phyloP scores from a whole-genome alignment of 1,140 invertebrate species.

The Drosophila dunni region DNA sequence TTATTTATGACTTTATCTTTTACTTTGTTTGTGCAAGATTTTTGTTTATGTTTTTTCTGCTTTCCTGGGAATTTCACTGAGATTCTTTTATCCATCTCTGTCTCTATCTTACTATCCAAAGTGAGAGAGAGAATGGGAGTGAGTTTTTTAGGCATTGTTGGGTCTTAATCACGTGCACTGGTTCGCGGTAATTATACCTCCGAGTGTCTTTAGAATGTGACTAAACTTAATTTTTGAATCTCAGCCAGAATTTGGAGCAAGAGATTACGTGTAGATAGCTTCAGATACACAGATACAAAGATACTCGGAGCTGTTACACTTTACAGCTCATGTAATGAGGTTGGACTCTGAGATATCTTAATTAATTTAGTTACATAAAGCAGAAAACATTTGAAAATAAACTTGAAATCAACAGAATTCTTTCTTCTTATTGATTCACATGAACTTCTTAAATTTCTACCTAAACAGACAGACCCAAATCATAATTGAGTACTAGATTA shows the following conservation, averaged over 20 bases:
- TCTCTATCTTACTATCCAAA: slow-evolving; percentile 7
- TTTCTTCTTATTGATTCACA: no score
- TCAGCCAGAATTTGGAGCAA: slow-evolving; percentile 7
- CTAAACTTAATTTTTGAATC: slow-evolving; percentile 69
- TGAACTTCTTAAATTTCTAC: no score
- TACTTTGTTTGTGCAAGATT: slow-evolving; percentile 72
- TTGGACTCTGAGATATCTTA: slow-evolving; percentile 2
- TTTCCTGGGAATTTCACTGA: slow-evolving; percentile 77
- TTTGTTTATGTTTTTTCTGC: slow-evolving; percentile 73
- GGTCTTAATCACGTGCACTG: slow-evolving; percentile 76
- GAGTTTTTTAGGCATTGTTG: slow-evolving; percentile 31
- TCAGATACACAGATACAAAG: slow-evolving; percentile 5
- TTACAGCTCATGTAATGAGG: slow-evolving; percentile 18
- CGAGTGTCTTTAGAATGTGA: slow-evolving; percentile 75
- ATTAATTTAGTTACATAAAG: slow-evolving; percentile 17
- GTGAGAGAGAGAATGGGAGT: no score
- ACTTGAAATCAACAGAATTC: no score
- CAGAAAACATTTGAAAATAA: no score
- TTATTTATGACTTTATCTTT: slow-evolving; percentile 83
- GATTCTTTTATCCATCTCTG: slow-evolving; percentile 51
- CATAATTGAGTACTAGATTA: neutral
- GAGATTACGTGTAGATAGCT: slow-evolving; percentile 20
- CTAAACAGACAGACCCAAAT: neutral
- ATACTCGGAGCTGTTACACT: neutral
- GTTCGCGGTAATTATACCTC: slow-evolving; percentile 74